These are phyloP conservation scores for Elachura formosa DNA, from an alignment of 2,113 vertebrate species.

Conservation along the genomic window DNA sequence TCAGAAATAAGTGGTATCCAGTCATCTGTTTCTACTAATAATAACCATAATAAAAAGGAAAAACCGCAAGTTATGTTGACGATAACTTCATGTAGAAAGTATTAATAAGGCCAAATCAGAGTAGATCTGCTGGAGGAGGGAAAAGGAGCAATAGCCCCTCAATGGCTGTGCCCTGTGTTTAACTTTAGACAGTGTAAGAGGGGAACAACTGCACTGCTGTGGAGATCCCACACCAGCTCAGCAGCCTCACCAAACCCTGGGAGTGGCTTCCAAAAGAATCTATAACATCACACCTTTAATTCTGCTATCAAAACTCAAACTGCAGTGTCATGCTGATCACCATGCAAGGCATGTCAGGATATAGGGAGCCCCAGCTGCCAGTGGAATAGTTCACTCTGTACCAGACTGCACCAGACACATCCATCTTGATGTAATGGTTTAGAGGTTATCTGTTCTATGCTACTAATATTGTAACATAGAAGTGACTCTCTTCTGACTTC, in stretches of 20 bases:
- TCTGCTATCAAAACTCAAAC: neutral
- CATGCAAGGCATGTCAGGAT: neutral
- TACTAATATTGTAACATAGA: neutral
- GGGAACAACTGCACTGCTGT: neutral
- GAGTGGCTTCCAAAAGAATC: neutral
- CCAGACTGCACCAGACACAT: neutral
- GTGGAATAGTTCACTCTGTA: rapidly evolving
- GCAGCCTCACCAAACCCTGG: neutral
- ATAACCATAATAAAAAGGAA: neutral
- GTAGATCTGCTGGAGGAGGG: neutral
- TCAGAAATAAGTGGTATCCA: neutral
- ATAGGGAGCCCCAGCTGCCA: neutral
- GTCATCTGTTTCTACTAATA: neutral
- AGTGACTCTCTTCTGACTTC: neutral
- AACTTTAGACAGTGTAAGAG: neutral
- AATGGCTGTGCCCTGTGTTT: neutral
- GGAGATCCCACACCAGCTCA: neutral
- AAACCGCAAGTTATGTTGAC: neutral
- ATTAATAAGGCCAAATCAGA: neutral
- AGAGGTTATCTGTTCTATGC: neutral
- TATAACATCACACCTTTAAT: neutral
- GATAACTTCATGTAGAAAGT: neutral
- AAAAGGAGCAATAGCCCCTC: neutral
- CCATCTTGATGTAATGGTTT: neutral
- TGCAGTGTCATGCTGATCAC: neutral